Evolutionary conservation across 1,140 invertebrate species (phyloP).

Genomic region (Wiebesia pumilae): DNA sequence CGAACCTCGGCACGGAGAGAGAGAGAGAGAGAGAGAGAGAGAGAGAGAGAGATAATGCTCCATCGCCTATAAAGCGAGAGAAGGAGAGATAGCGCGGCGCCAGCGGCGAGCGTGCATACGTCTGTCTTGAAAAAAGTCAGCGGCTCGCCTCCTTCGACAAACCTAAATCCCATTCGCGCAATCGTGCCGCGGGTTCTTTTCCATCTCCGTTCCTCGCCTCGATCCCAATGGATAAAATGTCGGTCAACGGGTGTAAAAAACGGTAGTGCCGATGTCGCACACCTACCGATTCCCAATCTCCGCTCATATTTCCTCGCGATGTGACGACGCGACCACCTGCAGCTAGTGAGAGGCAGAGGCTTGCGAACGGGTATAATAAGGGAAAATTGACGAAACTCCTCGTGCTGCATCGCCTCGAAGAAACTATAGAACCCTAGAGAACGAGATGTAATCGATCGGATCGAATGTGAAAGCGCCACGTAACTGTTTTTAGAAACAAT

Average conservation of each 20-base stretch:
- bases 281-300: not conserved
- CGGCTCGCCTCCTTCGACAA: not conserved
- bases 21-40: not conserved
- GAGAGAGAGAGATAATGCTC: not conserved
- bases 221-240: slow-evolving; percentile 35
- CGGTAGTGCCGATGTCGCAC: slow-evolving; percentile 4
- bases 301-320: not conserved
- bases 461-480: too few relatives aligned
- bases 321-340: not conserved
- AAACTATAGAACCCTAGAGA: too few relatives aligned
- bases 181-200: not conserved
- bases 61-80: not conserved
- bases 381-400: not conserved
- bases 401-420: not conserved
- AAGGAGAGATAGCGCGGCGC: slow-evolving; percentile 15
- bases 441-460: too few relatives aligned
- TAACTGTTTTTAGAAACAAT: too few relatives aligned
- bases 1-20: not conserved
- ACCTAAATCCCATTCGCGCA: slow-evolving; percentile 13
- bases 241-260: slow-evolving; percentile 10
- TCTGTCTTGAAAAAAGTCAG: not conserved
- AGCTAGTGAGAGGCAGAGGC: not conserved
- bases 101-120: slow-evolving; percentile 15
- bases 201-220: not conserved
- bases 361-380: too few relatives aligned